A percentile compares a stretch with the other conserved stretches of the same genome.
These are phyloP conservation scores for Sinocyclocheilus grahami DNA, from an alignment of 2,113 vertebrate genomes.

Conservation along the genomic window DNA sequence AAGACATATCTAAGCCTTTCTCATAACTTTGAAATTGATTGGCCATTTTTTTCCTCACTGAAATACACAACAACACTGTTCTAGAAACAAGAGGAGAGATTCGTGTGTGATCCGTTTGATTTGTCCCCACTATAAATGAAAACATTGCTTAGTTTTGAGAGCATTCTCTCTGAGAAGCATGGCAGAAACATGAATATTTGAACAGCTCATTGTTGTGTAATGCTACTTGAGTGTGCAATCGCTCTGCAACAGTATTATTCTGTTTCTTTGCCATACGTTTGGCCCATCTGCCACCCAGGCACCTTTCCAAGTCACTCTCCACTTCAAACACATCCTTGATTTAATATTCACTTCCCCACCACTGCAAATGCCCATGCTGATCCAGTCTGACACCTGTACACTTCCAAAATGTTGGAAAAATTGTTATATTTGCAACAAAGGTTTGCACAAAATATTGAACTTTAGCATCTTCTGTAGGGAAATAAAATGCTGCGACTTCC, in stretches of 20 bases:
- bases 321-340: slow-evolving; percentile 47
- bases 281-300: slow-evolving; percentile 54
- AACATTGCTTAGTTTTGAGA: background rate
- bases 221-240: slow-evolving; percentile 1
- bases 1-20: background rate
- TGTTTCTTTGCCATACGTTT: slow-evolving; percentile 49
- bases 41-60: background rate
- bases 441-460: background rate
- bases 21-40: background rate
- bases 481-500: background rate
- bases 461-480: background rate
- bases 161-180: background rate
- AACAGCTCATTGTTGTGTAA: background rate
- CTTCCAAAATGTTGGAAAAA: background rate
- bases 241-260: slow-evolving; percentile 36
- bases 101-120: background rate
- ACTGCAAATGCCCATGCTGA: background rate
- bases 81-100: background rate
- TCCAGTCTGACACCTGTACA: background rate
- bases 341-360: slow-evolving; percentile 52
- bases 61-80: background rate
- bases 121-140: slow-evolving; percentile 1
- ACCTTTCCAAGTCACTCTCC: slow-evolving; percentile 45
- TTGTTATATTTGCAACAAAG: background rate
- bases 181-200: slow-evolving; percentile 27